Percentiles rank a stretch among this genome's conserved stretches.
Conservation (phyloP, 2,888 invertebrate species). For the Bembecia ichneumoniformis region DNA sequence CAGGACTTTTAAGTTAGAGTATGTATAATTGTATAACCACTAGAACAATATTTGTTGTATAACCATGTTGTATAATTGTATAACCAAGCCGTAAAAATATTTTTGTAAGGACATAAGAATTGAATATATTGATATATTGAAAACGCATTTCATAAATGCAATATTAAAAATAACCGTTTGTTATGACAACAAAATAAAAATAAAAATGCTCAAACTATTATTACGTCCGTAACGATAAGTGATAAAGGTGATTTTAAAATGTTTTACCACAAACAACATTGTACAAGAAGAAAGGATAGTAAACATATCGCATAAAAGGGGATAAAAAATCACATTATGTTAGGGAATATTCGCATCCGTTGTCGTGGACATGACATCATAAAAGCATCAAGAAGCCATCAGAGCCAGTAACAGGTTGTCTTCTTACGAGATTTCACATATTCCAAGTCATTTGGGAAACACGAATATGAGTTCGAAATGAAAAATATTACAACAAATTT, state of each 20-base stretch:
- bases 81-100: no score
- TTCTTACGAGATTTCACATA: conserved; percentile 32
- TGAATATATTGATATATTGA: no score
- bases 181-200: background rate
- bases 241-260: background rate
- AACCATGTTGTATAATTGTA: no score
- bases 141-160: no score
- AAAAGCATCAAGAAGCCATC: conserved; percentile 68
- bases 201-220: background rate
- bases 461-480: conserved; percentile 14
- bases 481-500: background rate
- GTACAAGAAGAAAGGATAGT: background rate
- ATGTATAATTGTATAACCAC: no score
- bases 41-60: no score
- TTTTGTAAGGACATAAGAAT: no score
- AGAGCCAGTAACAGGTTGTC: conserved; percentile 54
- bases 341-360: conserved; percentile 38
- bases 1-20: no score
- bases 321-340: conserved; percentile 17
- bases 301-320: conserved; percentile 4
- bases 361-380: conserved; percentile 56
- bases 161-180: no score
- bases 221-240: background rate
- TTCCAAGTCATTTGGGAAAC: conserved; percentile 28
- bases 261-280: background rate